These are phyloP conservation scores for Ciconia stormi DNA, from an alignment of 2,113 vertebrate genomes.

Conservation along the genomic window DNA sequence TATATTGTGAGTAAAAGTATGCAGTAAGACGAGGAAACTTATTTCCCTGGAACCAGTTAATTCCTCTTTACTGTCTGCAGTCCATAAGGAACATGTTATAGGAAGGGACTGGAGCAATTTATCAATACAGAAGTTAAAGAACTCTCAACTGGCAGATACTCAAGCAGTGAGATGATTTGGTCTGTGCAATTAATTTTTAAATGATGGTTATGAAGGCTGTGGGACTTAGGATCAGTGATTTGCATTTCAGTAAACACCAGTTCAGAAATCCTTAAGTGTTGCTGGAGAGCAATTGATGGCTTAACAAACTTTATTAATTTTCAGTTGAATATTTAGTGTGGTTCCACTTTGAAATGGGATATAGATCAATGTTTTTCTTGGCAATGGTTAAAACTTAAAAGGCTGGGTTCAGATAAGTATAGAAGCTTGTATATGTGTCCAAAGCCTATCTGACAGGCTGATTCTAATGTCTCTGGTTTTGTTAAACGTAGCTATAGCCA, in stretches of 20 bases:
- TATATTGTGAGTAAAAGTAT: not conserved
- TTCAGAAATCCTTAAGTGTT: conserved; percentile 16
- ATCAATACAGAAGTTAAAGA: conserved; percentile 32
- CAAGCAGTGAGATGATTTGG: conserved; percentile 18
- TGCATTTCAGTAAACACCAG: conserved; percentile 30
- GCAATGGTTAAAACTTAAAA: not conserved
- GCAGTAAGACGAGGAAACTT: not conserved
- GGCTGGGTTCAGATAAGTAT: not conserved
- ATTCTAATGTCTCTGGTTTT: not conserved
- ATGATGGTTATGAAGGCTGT: conserved; percentile 24
- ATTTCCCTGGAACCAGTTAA: not conserved
- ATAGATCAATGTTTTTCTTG: not conserved
- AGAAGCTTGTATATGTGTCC: not conserved
- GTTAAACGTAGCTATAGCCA: not conserved
- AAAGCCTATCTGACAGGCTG: not conserved
- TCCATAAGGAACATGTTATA: not conserved
- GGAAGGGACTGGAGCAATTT: not conserved
- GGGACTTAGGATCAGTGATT: conserved; percentile 20
- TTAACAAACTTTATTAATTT: conserved; percentile 49
- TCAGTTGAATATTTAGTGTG: not conserved
- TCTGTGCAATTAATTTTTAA: conserved; percentile 55
- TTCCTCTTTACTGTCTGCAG: not conserved
- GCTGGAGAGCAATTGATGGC: not conserved
- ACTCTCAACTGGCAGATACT: conserved; percentile 19
- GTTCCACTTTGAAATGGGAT: not conserved